These are phyloP conservation scores for Sarcophilus harrisii DNA, from an alignment of 2,797 vertebrate genomes.

Conservation along the genomic window DNA sequence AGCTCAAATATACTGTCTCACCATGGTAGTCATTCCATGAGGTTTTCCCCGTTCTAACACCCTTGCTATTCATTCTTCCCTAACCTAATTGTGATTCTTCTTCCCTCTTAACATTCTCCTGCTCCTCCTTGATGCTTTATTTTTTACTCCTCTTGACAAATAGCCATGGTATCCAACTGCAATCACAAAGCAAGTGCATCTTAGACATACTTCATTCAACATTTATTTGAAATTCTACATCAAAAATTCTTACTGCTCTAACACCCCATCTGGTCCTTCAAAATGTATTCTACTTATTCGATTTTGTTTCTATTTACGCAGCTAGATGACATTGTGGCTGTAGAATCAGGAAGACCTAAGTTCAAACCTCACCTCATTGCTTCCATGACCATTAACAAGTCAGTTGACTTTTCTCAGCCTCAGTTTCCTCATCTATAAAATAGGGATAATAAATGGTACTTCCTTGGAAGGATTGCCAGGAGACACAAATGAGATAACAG, in stretches of 20 bases:
- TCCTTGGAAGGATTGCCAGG: background rate
- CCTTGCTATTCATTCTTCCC: background rate
- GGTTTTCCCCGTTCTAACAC: background rate
- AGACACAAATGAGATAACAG: background rate
- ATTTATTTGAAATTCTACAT: conserved; percentile 35
- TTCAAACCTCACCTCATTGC: background rate
- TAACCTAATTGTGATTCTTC: background rate
- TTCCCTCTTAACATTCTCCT: background rate
- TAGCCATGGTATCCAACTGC: conserved; percentile 19
- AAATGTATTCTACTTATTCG: background rate
- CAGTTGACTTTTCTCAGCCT: background rate
- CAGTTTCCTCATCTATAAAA: background rate
- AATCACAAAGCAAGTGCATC: background rate
- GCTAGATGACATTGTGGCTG: background rate
- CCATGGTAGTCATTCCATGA: background rate
- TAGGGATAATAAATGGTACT: background rate
- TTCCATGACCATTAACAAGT: background rate
- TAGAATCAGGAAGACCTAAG: background rate
- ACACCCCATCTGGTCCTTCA: conserved; percentile 1
- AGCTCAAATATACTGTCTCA: background rate
- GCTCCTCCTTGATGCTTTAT: background rate
- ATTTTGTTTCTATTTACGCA: background rate
- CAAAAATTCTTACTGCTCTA: background rate
- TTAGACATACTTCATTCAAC: background rate
- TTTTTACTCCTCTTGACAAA: conserved; percentile 40